Evolutionary conservation across 2,113 vertebrate species (phyloP).

Genomic region (Rhinolophus ferrumequinum): DNA sequence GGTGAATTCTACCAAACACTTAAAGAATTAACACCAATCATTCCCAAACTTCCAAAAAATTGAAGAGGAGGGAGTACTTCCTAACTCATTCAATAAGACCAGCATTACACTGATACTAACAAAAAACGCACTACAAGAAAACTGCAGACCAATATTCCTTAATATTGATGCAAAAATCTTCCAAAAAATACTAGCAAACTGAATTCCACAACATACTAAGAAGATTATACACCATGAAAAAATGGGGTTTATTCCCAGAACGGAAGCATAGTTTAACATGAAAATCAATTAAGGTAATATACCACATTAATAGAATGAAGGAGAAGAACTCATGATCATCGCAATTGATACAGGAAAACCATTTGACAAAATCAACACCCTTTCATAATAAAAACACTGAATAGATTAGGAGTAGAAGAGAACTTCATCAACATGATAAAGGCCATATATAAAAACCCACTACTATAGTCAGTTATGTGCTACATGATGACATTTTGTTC

Average conservation of each 20-base stretch:
- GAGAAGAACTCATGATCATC: not conserved
- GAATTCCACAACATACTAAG: not conserved
- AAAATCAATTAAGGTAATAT: not conserved
- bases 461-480: not conserved
- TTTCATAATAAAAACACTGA: not conserved
- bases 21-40: not conserved
- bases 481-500: not conserved
- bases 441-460: not conserved
- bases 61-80: not conserved
- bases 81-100: not conserved
- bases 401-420: not conserved
- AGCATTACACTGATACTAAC: not conserved
- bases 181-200: not conserved
- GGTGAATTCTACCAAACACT: not conserved
- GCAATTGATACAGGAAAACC: not conserved
- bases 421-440: not conserved
- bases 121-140: not conserved
- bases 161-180: not conserved
- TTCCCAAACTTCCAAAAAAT: not conserved
- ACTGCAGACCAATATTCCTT: not conserved
- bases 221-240: not conserved
- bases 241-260: not conserved
- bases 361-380: not conserved
- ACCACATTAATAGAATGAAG: not conserved
- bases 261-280: not conserved